phyloP scores from a whole-genome alignment of 2,113 vertebrate genomes.

The Chloroceryle aenea region DNA sequence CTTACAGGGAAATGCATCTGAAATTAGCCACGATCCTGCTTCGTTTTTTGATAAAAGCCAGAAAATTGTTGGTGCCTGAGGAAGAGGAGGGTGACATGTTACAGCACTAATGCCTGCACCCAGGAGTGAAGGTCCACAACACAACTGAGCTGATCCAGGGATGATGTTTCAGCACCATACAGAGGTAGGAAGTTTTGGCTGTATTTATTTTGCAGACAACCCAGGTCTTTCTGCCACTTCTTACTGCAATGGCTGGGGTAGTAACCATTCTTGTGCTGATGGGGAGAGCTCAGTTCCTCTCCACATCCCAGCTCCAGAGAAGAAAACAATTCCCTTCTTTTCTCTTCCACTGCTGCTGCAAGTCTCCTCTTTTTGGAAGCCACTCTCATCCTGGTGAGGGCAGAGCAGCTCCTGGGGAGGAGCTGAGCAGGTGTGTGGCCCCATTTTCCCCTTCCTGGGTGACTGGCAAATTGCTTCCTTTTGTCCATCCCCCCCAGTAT shows the following conservation, averaged over 20 bases:
- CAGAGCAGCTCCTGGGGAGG: neutral
- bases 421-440: rapidly evolving
- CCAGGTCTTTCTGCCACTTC: neutral
- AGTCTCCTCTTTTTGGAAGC: neutral
- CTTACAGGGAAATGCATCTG: neutral
- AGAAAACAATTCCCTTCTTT: neutral
- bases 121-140: rapidly evolving
- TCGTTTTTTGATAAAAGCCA: neutral
- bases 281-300: neutral
- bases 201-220: neutral
- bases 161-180: neutral
- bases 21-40: neutral
- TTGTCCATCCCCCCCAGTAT: neutral
- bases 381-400: too few species aligned
- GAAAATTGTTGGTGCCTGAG: neutral
- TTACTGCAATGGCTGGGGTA: neutral
- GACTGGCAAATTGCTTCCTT: neutral
- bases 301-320: neutral
- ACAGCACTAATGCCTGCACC: neutral
- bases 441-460: neutral
- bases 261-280: neutral
- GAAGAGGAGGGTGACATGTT: neutral
- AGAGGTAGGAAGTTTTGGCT: neutral
- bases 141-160: neutral
- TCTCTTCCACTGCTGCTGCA: neutral